Percentiles rank a stretch among this genome's conserved stretches.
phyloP scores from a whole-genome alignment of 2,888 invertebrate genomes.

The Mythimna pallens region DNA sequence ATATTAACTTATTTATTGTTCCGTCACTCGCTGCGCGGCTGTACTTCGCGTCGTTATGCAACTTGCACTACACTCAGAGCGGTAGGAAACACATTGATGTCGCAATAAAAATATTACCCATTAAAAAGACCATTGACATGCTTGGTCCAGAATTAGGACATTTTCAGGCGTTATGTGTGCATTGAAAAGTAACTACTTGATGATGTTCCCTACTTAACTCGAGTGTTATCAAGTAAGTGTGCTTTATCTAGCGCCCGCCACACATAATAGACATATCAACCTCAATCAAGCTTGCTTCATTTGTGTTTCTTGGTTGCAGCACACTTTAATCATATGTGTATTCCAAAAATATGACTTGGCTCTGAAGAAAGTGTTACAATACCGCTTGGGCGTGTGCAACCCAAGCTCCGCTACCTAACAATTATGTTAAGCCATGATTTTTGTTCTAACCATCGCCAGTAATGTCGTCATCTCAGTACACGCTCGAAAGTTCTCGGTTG shows the following conservation, averaged over 20 bases:
- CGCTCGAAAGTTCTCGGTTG: neutral
- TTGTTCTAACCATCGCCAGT: neutral
- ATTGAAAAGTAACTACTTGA: neutral
- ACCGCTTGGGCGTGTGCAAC: neutral
- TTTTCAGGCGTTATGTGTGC: neutral
- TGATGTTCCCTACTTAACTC: neutral
- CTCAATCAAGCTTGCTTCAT: neutral
- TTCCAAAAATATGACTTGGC: neutral
- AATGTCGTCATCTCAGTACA: neutral
- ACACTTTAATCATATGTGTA: neutral
- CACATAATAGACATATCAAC: neutral
- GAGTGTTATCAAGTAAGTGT: neutral
- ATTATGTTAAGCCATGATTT: neutral
- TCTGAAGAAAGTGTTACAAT: neutral
- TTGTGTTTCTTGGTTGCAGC: neutral
- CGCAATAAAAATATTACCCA: neutral
- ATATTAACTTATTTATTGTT: constrained; percentile 1
- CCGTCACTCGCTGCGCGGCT: neutral
- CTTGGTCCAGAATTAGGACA: neutral
- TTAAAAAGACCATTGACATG: too few relatives aligned
- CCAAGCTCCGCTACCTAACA: neutral
- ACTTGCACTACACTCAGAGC: neutral
- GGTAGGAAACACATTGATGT: constrained; percentile 7
- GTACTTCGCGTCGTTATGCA: neutral
- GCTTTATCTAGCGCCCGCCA: neutral